Conservation (phyloP, 2,797 vertebrate species). For the Chelonia mydas region DNA sequence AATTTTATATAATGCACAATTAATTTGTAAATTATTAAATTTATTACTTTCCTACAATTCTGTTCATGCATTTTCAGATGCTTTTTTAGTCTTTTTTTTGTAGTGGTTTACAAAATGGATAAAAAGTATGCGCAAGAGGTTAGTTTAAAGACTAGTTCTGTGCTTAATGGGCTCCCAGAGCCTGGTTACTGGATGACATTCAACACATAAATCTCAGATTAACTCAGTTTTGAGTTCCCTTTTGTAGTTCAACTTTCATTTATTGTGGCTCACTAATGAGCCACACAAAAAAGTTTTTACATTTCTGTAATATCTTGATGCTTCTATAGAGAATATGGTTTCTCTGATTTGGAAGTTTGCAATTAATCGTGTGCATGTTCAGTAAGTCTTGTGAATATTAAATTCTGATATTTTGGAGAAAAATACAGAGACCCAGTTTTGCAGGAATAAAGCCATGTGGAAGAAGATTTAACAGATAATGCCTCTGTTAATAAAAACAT, state of each 20-base stretch:
- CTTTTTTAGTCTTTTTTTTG: neutral
- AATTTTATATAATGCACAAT: neutral
- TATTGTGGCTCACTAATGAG: constrained; percentile 47
- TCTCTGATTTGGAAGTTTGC: constrained; percentile 39
- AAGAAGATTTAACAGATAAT: neutral
- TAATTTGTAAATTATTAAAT: neutral
- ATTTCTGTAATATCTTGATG: constrained; percentile 1
- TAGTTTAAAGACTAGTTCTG: constrained; percentile 55
- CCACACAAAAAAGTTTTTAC: constrained; percentile 28
- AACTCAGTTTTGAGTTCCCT: constrained; percentile 64
- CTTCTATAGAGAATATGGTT: constrained; percentile 20
- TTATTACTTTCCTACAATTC: neutral
- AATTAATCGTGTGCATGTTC: neutral
- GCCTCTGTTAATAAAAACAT: neutral
- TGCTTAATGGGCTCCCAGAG: constrained; percentile 43
- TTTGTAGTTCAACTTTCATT: constrained; percentile 70
- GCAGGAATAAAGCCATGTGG: neutral
- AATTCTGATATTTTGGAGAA: neutral
- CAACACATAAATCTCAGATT: constrained; percentile 64
- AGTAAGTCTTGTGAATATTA: neutral
- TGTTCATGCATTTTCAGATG: neutral
- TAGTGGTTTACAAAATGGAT: neutral
- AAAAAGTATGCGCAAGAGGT: constrained; percentile 29
- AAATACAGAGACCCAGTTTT: neutral
- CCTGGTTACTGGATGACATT: constrained; percentile 19